Base-by-base conservation (phyloP, 2,113 vertebrate species). In the Astur gentilis region DNA sequence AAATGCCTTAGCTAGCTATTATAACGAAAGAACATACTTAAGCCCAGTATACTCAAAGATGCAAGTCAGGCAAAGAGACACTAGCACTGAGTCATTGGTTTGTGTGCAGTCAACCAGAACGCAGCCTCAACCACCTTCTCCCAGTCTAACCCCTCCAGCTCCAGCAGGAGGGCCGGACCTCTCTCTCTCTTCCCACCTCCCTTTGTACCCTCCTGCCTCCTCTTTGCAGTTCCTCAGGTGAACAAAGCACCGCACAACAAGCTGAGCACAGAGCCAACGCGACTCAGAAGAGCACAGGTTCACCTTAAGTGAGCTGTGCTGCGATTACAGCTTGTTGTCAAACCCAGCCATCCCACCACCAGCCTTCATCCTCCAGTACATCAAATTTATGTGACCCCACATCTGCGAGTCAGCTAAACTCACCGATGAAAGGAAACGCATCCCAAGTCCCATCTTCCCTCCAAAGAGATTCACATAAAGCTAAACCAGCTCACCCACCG, bases 241-340 rank as follows among this genome's bases (percentile, higher is more conserved):
- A 61, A 62, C 1, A 4, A 69, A 89, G 34, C 1, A 1, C 18
- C 26, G 21, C 16, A 15, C 1, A 0, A 22, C 2, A 0, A 75
- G 32, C 8, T 8, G 5, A 92, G 13, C 0, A 1, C 4, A 13
- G n/a, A 66, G 20, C n/a, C 52, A 58, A 3, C 9, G 0, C 4
- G 21, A 83, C n/a, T 31, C 47, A 55, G 38, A 64, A 10, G 13
- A 75, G 25, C 7, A 2, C 60, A 67, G 27, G 34, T 49, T 90
- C 62, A 40, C 31, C 62, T 88, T 26, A 38, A 3, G 3, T 0
- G 16, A 94, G 67, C 36, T 49, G 34, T 21, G 13, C 72, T 44
- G 50, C 0, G 0, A 52, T 21, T 4, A 26, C 49, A 70, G 55
- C 45, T 76, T 26, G 19, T 25, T 57, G 23, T 19, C 55, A 87